Percentiles rank a stretch among this genome's conserved stretches.
Conservation (phyloP, 2,888 invertebrate species). For the Aporophyla nigra region DNA sequence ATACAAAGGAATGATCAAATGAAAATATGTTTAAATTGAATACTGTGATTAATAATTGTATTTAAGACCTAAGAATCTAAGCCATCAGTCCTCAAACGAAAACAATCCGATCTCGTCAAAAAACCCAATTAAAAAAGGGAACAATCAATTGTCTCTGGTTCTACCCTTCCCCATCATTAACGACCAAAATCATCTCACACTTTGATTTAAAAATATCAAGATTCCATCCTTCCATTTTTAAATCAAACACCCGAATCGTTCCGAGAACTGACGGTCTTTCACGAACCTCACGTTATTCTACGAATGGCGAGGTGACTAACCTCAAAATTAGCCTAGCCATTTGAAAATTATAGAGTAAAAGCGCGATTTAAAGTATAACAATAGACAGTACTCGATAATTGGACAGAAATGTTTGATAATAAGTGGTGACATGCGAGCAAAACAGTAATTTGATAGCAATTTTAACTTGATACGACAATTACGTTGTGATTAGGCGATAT, state of each 20-base stretch:
- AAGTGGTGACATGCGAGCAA: constrained; percentile 75
- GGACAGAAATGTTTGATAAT: constrained; percentile 59
- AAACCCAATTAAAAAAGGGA: constrained; percentile 44
- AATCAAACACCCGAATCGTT: constrained; percentile 68
- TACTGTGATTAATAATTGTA: not conserved
- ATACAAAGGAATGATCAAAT: not conserved
- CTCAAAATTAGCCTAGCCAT: constrained; percentile 64
- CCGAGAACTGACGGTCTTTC: constrained; percentile 64
- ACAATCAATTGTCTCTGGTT: constrained; percentile 58
- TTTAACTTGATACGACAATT: constrained; percentile 74
- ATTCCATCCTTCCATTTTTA: constrained; percentile 65
- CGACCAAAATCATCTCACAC: constrained; percentile 67
- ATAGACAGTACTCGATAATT: constrained; percentile 63
- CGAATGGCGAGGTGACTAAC: constrained; percentile 66
- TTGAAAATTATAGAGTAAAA: constrained; percentile 65
- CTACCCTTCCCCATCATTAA: constrained; percentile 59
- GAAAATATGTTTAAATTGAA: not conserved
- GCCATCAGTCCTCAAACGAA: constrained; percentile 3
- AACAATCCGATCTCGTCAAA: constrained; percentile 23
- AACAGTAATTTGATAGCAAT: constrained; percentile 76
- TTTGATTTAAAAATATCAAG: constrained; percentile 67
- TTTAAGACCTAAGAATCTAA: not conserved
- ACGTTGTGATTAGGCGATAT: constrained; percentile 70
- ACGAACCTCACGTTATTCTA: constrained; percentile 58
- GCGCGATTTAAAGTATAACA: constrained; percentile 41